These are phyloP conservation scores for Fistularia commersonii DNA, from an alignment of 2,797 vertebrate genomes.

Conservation along the genomic window DNA sequence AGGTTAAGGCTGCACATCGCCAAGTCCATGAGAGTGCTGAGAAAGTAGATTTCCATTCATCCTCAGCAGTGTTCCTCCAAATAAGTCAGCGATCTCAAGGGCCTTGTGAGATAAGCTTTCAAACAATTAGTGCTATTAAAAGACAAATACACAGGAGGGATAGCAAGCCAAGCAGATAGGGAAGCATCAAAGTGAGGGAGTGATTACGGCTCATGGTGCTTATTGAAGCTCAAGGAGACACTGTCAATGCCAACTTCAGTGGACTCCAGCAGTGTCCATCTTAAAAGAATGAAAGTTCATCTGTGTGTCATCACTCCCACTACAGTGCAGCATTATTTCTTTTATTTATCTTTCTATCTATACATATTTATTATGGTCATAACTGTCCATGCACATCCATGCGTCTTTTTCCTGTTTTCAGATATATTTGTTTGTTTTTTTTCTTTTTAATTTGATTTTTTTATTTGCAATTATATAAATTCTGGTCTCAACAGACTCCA, in stretches of 20 bases:
- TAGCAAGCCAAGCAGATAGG: slow-evolving; percentile 11
- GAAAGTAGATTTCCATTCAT: slow-evolving; percentile 16
- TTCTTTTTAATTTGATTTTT: too few relatives aligned
- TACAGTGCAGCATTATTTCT: too few relatives aligned
- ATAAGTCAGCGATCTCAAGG: slow-evolving; percentile 25
- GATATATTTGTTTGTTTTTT: too few relatives aligned
- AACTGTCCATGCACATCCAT: too few relatives aligned
- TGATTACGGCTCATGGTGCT: neutral
- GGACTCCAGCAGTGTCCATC: neutral
- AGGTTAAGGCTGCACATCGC: too few relatives aligned
- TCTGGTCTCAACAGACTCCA: too few relatives aligned
- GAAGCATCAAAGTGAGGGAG: slow-evolving; percentile 11
- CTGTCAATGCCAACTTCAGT: neutral
- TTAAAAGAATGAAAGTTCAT: neutral
- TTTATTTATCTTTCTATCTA: neutral
- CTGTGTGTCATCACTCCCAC: neutral
- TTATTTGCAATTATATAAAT: too few relatives aligned
- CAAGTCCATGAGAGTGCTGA: slow-evolving; percentile 20
- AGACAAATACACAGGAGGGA: slow-evolving; percentile 23
- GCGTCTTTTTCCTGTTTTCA: too few relatives aligned
- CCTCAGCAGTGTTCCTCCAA: slow-evolving; percentile 26
- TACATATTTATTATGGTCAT: too few relatives aligned
- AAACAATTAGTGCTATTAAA: slow-evolving; percentile 38
- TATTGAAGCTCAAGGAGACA: neutral
- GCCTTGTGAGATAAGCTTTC: slow-evolving; percentile 35